phyloP scores from a whole-genome alignment of 2,113 vertebrate species.

The Mionectes macconnelli region DNA sequence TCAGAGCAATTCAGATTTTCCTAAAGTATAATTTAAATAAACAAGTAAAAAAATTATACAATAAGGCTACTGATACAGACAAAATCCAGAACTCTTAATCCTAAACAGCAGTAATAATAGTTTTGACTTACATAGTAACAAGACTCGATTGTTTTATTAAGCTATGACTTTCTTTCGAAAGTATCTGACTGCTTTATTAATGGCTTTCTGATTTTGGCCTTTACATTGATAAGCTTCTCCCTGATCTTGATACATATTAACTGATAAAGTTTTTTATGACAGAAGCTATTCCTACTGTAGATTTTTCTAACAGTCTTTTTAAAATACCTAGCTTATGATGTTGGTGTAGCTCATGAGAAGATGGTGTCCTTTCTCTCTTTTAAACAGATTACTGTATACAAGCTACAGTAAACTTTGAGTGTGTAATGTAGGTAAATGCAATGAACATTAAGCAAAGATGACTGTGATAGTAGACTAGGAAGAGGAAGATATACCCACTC shows the following conservation, averaged over 20 bases:
- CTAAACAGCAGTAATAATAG: not conserved
- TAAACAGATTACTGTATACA: not conserved
- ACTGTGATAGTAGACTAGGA: not conserved
- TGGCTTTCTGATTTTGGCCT: not conserved
- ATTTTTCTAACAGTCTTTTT: not conserved
- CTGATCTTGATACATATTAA: not conserved
- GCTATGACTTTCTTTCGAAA: not conserved
- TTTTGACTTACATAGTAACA: not conserved
- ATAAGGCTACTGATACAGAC: not conserved
- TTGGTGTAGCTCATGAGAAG: not conserved
- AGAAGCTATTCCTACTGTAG: not conserved
- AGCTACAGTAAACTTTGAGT: not conserved
- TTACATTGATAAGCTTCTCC: not conserved
- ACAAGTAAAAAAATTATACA: not conserved
- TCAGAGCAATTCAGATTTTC: not conserved
- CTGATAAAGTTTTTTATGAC: not conserved
- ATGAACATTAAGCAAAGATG: not conserved
- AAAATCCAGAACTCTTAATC: not conserved
- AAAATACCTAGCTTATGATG: not conserved
- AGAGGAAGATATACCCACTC: not conserved
- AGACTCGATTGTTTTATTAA: not conserved
- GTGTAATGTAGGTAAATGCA: not conserved
- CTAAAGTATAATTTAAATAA: not conserved
- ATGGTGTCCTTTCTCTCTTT: not conserved
- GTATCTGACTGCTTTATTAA: not conserved